Conservation (phyloP, 2,888 invertebrate genomes). For the Drosophila suboccidentalis region DNA sequence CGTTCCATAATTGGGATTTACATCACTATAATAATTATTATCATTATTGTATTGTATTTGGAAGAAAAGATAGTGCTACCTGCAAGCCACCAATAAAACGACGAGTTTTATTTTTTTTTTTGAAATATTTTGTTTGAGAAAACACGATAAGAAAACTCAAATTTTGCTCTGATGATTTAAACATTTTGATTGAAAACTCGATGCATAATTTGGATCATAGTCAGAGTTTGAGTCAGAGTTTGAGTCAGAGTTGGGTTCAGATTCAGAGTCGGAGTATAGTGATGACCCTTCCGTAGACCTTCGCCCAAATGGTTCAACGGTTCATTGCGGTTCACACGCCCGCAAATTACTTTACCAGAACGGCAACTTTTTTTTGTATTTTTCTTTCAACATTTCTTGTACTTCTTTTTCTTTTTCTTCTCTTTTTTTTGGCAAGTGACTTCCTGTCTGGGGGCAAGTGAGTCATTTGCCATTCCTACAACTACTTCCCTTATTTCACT, state of each 20-base stretch:
- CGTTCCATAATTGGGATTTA: too few species aligned
- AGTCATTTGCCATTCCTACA: slow-evolving; percentile 15
- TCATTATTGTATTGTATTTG: too few species aligned
- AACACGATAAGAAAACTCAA: too few species aligned
- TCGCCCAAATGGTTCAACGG: slow-evolving; percentile 3
- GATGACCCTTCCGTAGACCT: slow-evolving; percentile 12
- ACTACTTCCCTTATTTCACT: slow-evolving; percentile 10
- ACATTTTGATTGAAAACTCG: too few species aligned
- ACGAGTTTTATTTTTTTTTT: too few species aligned
- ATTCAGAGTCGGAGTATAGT: background rate
- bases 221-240: background rate
- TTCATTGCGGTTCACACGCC: slow-evolving; percentile 48
- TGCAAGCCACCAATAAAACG: too few species aligned
- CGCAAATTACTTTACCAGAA: slow-evolving; percentile 54
- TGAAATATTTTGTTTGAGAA: too few species aligned
- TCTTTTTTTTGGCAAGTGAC: slow-evolving; percentile 19
- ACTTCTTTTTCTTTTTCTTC: background rate
- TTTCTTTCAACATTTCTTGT: background rate
- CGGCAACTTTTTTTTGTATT: slow-evolving; percentile 6
- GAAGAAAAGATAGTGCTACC: too few species aligned
- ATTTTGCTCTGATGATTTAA: too few species aligned
- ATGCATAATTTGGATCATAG: too few species aligned
- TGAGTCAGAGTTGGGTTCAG: background rate
- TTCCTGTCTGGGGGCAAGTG: slow-evolving; percentile 19
- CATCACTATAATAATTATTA: too few species aligned